A percentile compares a stretch with the other conserved stretches of the same genome.
These are phyloP conservation scores for Orestias chungarensis DNA, from an alignment of 2,797 vertebrate species.

Conservation along the genomic window DNA sequence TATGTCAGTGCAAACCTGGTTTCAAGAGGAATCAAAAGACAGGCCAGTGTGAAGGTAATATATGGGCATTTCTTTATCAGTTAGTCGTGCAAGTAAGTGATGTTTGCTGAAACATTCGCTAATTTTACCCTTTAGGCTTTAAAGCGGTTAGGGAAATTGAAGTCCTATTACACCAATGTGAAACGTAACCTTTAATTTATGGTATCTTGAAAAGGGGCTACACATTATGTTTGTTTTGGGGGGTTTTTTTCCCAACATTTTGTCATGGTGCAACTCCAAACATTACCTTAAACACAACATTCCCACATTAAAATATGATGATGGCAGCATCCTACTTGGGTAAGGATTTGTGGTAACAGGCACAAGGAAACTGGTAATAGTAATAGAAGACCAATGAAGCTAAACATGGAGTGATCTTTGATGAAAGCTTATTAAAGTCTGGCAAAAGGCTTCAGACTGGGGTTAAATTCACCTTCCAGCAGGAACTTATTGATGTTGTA, in stretches of 20 bases:
- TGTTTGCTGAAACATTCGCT: not conserved
- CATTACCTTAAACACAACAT: not conserved
- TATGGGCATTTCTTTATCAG: not conserved
- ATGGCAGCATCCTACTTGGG: not conserved
- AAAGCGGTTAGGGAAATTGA: not conserved
- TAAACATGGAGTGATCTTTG: too few relatives aligned
- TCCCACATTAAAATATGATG: not conserved
- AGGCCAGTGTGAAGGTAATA: slow-evolving; percentile 93
- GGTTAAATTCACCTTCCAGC: too few relatives aligned
- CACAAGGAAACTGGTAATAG: too few relatives aligned
- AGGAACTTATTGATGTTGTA: too few relatives aligned
- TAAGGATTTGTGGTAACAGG: not conserved
- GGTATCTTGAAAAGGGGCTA: not conserved
- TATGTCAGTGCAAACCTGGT: slow-evolving; percentile 94
- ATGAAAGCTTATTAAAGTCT: too few relatives aligned
- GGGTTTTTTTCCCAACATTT: not conserved
- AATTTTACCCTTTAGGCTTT: not conserved
- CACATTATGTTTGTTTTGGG: too few relatives aligned
- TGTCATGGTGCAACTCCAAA: not conserved
- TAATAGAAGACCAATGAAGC: too few relatives aligned
- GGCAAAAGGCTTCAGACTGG: too few relatives aligned
- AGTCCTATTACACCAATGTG: not conserved
- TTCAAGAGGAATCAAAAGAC: slow-evolving; percentile 92
- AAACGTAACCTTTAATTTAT: not conserved
- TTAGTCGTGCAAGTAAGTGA: not conserved